Evolutionary conservation across 2,797 vertebrate species (phyloP).

Genomic region (Cirrhinus mrigala): DNA sequence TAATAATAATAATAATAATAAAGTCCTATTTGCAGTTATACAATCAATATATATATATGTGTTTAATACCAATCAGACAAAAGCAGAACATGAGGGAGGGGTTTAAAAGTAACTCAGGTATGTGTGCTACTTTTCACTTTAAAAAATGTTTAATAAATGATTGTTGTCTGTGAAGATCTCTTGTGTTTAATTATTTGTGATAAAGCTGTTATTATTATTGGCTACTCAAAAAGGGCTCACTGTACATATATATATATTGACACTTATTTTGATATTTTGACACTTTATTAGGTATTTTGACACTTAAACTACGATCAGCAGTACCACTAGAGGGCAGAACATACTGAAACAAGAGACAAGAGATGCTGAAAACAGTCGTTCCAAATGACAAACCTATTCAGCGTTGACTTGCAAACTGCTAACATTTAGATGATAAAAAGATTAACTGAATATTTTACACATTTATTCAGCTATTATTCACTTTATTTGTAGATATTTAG

Average conservation of each 20-base stretch:
- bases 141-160: slow-evolving; percentile 53
- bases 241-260: no score
- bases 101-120: slow-evolving; percentile 52
- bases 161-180: slow-evolving; percentile 39
- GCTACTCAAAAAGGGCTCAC: not conserved
- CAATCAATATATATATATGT: slow-evolving; percentile 26
- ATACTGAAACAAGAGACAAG: not conserved
- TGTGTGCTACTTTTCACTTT: slow-evolving; percentile 56
- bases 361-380: not conserved
- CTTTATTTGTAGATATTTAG: not conserved
- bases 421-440: not conserved
- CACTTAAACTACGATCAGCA: not conserved
- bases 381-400: not conserved
- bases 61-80: not conserved
- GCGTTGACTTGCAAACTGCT: no score
- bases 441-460: not conserved
- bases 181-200: slow-evolving; percentile 25
- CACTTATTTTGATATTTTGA: no score
- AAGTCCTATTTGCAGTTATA: slow-evolving; percentile 2
- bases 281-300: not conserved
- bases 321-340: slow-evolving; percentile 13
- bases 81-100: slow-evolving; percentile 21
- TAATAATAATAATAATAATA: not conserved
- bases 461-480: slow-evolving; percentile 60
- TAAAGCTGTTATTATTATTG: not conserved